phyloP scores from a whole-genome alignment of 2,888 invertebrate species.

The Apodemia duryi region DNA sequence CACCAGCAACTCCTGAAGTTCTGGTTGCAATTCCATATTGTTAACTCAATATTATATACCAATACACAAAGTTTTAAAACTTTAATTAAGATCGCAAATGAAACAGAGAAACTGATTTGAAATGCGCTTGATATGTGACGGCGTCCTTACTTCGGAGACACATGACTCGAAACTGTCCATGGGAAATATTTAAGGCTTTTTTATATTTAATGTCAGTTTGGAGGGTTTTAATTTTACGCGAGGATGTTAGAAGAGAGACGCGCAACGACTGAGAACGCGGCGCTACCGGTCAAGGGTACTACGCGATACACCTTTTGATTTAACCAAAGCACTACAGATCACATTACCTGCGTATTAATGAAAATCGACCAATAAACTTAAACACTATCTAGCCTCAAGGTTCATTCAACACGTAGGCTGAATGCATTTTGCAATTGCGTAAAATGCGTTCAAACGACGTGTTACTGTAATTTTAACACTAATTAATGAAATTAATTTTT shows the following conservation, averaged over 20 bases:
- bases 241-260: constrained; percentile 58
- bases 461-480: too few species aligned
- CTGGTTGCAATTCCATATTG: constrained; percentile 59
- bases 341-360: constrained; percentile 1
- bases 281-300: constrained; percentile 35
- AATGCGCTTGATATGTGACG: constrained; percentile 13
- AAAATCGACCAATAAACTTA: constrained; percentile 8
- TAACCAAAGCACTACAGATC: not conserved
- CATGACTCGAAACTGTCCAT: constrained; percentile 51
- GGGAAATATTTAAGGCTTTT: constrained; percentile 35
- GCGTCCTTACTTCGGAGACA: constrained; percentile 40
- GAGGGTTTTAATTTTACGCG: constrained; percentile 46
- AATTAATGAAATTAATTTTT: too few species aligned
- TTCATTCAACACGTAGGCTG: not conserved
- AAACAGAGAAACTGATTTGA: constrained; percentile 25
- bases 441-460: too few species aligned
- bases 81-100: constrained; percentile 25
- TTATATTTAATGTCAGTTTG: constrained; percentile 33
- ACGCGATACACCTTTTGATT: constrained; percentile 4
- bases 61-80: constrained; percentile 38
- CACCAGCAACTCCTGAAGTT: constrained; percentile 66
- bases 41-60: constrained; percentile 34
- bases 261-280: constrained; percentile 56
- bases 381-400: not conserved
- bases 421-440: not conserved